phyloP scores from a whole-genome alignment of 1,140 invertebrate species.

The Cydia pomonella region DNA sequence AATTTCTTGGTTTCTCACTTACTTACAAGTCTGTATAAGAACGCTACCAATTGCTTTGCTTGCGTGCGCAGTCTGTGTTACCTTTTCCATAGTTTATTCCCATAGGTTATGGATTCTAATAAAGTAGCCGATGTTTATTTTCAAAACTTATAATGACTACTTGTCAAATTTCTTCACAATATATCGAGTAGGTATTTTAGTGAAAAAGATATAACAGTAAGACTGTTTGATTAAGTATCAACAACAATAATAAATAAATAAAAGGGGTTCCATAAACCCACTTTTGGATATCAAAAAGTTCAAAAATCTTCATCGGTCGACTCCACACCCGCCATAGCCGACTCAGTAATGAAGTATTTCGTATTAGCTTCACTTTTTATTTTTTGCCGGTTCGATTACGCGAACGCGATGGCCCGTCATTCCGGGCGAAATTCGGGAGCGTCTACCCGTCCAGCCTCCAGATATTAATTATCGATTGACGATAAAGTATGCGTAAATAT shows the following conservation, averaged over 20 bases:
- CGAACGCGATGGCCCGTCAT: slow-evolving; percentile 77
- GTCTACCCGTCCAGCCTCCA: slow-evolving; percentile 69
- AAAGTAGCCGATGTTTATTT: no score
- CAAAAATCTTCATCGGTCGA: slow-evolving; percentile 20
- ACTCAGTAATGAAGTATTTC: slow-evolving; percentile 77
- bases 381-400: slow-evolving; percentile 79
- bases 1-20: no score
- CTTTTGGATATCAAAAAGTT: neutral
- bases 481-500: slow-evolving; percentile 77
- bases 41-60: no score
- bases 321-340: slow-evolving; percentile 54
- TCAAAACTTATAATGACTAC: no score
- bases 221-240: no score
- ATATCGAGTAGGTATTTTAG: no score
- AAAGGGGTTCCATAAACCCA: neutral
- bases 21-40: no score
- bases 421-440: slow-evolving; percentile 78
- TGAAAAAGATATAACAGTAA: no score
- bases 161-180: no score
- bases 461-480: slow-evolving; percentile 80
- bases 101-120: no score
- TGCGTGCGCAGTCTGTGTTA: no score
- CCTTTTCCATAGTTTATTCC: no score
- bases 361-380: slow-evolving; percentile 80
- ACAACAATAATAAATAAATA: neutral